Percentiles rank a stretch among this genome's conserved stretches.
phyloP scores from a whole-genome alignment of 1,140 invertebrate species.

The Rhynchophorus ferrugineus region DNA sequence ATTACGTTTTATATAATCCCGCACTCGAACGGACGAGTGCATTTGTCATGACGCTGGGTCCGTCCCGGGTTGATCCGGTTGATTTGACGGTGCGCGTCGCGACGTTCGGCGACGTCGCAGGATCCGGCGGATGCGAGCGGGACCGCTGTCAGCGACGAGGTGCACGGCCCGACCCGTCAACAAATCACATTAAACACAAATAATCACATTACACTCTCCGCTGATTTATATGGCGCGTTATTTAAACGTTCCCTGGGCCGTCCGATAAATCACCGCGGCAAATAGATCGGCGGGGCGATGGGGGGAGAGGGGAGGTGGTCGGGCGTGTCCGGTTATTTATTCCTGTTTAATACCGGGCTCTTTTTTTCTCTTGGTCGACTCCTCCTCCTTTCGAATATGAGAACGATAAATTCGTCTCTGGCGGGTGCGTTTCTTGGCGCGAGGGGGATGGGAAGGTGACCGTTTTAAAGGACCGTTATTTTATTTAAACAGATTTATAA shows the following conservation, averaged over 20 bases:
- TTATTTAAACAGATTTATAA: too few relatives aligned
- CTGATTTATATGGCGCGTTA: conserved; percentile 38
- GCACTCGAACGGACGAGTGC: conserved; percentile 40
- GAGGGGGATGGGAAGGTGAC: too few relatives aligned
- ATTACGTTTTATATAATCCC: conserved; percentile 42
- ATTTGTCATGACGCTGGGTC: conserved; percentile 43
- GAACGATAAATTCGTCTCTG: too few relatives aligned
- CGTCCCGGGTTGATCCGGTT: conserved; percentile 36
- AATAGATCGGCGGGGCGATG: too few relatives aligned
- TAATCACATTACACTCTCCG: conserved; percentile 42
- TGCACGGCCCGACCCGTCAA: conserved; percentile 38
- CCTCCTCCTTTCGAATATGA: too few relatives aligned
- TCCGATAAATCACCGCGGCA: too few relatives aligned
- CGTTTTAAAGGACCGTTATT: too few relatives aligned
- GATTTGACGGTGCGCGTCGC: conserved; percentile 39
- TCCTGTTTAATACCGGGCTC: too few relatives aligned
- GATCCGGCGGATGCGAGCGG: conserved; percentile 25
- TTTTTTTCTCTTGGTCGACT: too few relatives aligned
- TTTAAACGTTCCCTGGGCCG: conserved; percentile 20
- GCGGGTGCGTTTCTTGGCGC: too few relatives aligned
- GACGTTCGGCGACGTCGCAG: conserved; percentile 29
- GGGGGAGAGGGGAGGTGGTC: too few relatives aligned
- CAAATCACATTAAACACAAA: conserved; percentile 43
- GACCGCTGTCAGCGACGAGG: conserved; percentile 36
- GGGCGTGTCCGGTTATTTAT: too few relatives aligned